These are phyloP conservation scores for Latrodectus hesperus DNA, from an alignment of 2,888 invertebrate genomes.

Conservation along the genomic window DNA sequence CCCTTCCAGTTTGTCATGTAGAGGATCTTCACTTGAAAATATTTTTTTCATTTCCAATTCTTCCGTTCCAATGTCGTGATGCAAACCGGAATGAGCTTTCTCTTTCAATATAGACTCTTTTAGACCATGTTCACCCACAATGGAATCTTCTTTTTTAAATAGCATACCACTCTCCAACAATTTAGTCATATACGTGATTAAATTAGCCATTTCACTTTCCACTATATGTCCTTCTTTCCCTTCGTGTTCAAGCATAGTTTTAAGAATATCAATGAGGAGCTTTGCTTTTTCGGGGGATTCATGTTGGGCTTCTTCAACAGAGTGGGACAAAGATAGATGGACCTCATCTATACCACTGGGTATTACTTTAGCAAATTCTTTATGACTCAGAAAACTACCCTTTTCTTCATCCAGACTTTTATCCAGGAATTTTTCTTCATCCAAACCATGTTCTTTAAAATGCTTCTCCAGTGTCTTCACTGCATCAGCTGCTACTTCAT, in stretches of 20 bases:
- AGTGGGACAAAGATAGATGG: background rate
- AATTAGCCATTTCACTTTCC: conserved; percentile 24
- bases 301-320: background rate
- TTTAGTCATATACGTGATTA: conserved; percentile 10
- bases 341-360: background rate
- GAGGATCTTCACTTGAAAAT: background rate
- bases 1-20: background rate
- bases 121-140: background rate
- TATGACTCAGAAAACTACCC: background rate
- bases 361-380: background rate
- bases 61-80: background rate
- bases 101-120: background rate
- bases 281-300: conserved; percentile 3
- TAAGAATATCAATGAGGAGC: background rate
- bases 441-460: conserved; percentile 32
- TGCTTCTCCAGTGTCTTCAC: conserved; percentile 24
- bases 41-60: background rate
- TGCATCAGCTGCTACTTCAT: conserved; percentile 7
- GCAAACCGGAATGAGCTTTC: background rate
- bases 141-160: conserved; percentile 6
- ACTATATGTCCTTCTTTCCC: conserved; percentile 12
- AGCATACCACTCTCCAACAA: background rate
- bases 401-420: conserved; percentile 13
- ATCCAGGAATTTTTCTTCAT: conserved; percentile 27
- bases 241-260: background rate